phyloP scores from a whole-genome alignment of 2,888 invertebrate genomes.

The Drosophila lutescens region DNA sequence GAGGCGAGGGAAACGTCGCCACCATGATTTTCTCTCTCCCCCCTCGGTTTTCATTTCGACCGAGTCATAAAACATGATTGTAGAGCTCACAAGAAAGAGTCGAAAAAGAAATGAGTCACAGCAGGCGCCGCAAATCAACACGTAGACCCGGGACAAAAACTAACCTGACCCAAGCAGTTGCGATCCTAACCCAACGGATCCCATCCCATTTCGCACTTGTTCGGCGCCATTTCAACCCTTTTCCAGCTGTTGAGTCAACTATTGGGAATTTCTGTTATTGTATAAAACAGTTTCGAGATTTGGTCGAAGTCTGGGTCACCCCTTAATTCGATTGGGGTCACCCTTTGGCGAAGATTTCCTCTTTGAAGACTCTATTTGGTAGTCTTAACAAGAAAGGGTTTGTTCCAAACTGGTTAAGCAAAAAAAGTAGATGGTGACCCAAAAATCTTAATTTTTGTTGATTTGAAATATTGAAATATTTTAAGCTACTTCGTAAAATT shows the following conservation, averaged over 20 bases:
- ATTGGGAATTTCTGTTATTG: background rate
- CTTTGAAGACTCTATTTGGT: too few relatives aligned
- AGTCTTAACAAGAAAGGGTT: too few relatives aligned
- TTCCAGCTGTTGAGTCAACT: slow-evolving; percentile 8
- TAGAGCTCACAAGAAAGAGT: slow-evolving; percentile 1
- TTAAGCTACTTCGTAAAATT: too few relatives aligned
- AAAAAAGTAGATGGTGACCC: too few relatives aligned
- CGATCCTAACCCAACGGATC: slow-evolving; percentile 1
- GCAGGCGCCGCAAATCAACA: slow-evolving; percentile 62
- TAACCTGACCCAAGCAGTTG: slow-evolving; percentile 19
- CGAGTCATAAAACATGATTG: slow-evolving; percentile 47
- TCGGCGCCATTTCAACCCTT: slow-evolving; percentile 1
- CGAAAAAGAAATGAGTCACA: slow-evolving; percentile 16
- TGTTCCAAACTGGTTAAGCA: too few relatives aligned
- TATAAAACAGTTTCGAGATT: background rate
- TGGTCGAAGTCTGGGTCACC: background rate
- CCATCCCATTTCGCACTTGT: background rate
- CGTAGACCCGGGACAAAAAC: slow-evolving; percentile 51
- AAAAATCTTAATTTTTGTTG: too few relatives aligned
- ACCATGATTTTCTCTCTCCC: slow-evolving; percentile 8
- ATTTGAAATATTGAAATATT: too few relatives aligned
- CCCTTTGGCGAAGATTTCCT: too few relatives aligned
- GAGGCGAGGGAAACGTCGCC: slow-evolving; percentile 36
- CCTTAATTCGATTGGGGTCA: background rate
- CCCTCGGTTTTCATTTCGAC: slow-evolving; percentile 35